Percentiles rank a stretch among this genome's conserved stretches.
phyloP scores from a whole-genome alignment of 2,113 vertebrate genomes.

The Cebidichthys violaceus region DNA sequence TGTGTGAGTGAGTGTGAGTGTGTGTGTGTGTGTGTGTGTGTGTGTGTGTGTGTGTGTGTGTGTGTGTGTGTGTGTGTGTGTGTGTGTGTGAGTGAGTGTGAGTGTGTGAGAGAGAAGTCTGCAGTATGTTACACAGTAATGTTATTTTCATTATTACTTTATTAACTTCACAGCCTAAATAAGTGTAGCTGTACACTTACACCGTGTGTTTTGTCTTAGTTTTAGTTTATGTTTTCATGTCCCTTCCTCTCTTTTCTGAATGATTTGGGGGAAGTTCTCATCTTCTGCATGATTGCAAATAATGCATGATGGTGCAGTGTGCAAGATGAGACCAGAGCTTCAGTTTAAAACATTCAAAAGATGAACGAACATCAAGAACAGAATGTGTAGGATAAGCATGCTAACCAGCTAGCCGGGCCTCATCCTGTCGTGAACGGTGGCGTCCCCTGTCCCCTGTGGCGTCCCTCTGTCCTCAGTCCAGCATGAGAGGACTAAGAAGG shows the following conservation, averaged over 20 bases:
- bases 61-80: neutral
- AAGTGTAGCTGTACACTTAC: neutral
- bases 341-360: neutral
- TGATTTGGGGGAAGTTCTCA: neutral
- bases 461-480: no score
- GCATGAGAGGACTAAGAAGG: no score
- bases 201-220: neutral
- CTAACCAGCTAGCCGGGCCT: neutral
- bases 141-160: neutral
- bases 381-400: neutral
- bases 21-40: no score
- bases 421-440: neutral
- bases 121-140: neutral
- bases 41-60: conserved; percentile 36
- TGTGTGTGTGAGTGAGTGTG: neutral
- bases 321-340: neutral
- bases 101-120: neutral
- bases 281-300: neutral
- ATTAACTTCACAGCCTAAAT: neutral
- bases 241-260: neutral
- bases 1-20: neutral
- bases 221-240: neutral
- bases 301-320: neutral
- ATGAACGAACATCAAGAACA: no score
- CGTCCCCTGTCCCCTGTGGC: no score